phyloP scores from a whole-genome alignment of 2,113 vertebrate species.

The Sminthopsis crassicaudata region DNA sequence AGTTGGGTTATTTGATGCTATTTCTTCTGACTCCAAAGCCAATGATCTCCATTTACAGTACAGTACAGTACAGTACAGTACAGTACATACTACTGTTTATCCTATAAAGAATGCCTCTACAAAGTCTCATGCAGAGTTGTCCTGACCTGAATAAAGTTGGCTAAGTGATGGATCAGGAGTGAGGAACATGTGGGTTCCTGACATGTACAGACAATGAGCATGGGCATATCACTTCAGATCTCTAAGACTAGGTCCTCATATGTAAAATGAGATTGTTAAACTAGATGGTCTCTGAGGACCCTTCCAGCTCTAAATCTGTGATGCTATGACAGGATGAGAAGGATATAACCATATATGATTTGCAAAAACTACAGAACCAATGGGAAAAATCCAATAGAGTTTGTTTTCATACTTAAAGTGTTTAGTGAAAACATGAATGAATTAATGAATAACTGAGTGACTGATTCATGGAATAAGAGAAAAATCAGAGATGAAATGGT shows the following conservation, averaged over 20 bases:
- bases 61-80: neutral
- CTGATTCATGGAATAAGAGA: neutral
- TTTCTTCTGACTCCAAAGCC: neutral
- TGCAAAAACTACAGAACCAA: neutral
- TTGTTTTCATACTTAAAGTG: neutral
- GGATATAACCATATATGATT: neutral
- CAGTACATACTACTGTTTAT: neutral
- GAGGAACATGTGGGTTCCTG: neutral
- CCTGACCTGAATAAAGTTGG: neutral
- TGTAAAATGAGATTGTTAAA: conserved; percentile 2
- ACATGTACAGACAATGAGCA: neutral
- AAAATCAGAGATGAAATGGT: neutral
- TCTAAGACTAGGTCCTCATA: neutral
- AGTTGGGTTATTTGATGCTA: neutral
- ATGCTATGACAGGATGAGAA: neutral
- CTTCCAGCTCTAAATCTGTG: neutral
- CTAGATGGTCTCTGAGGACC: neutral
- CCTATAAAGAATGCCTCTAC: neutral
- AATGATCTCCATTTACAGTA: neutral
- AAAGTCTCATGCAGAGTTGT: neutral
- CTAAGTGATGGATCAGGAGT: neutral
- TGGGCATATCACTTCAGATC: neutral
- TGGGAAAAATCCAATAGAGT: neutral
- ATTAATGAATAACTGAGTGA: neutral
- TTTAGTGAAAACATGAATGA: neutral